phyloP scores from a whole-genome alignment of 2,888 invertebrate genomes.

The Caenorhabditis japonica region DNA sequence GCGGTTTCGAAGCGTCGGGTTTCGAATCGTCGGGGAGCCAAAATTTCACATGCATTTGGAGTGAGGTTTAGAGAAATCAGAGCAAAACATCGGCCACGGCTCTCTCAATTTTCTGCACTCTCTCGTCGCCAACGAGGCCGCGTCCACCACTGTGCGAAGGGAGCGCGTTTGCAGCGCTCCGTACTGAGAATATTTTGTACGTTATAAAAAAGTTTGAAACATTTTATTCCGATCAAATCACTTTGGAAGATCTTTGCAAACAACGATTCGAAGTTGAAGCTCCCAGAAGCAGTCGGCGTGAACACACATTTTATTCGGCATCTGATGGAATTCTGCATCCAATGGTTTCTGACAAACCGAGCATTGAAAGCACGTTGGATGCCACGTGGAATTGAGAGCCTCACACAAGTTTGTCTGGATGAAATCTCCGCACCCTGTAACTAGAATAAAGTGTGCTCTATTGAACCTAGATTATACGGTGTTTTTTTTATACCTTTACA shows the following conservation, averaged over 20 bases:
- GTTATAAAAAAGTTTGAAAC: too few species aligned
- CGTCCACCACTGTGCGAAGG: too few species aligned
- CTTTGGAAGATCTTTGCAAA: conserved; percentile 36
- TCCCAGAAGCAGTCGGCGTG: conserved; percentile 52
- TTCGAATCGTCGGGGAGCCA: too few species aligned
- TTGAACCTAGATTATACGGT: not conserved
- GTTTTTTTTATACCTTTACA: conserved; percentile 30
- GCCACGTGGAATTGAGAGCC: conserved; percentile 47
- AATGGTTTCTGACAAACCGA: conserved; percentile 52
- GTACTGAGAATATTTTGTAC: too few species aligned
- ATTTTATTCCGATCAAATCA: too few species aligned
- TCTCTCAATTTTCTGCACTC: too few species aligned
- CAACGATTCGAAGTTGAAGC: conserved; percentile 31
- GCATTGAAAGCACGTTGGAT: conserved; percentile 54
- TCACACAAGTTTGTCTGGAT: conserved; percentile 41
- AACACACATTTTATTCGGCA: conserved; percentile 45
- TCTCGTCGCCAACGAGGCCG: too few species aligned
- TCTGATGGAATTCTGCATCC: conserved; percentile 32
- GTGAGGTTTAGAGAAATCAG: too few species aligned
- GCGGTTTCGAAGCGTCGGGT: too few species aligned
- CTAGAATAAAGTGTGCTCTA: not conserved
- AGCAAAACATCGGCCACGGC: too few species aligned
- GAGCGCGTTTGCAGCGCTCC: too few species aligned
- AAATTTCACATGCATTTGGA: too few species aligned
- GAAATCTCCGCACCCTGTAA: conserved; percentile 42